A percentile compares a stretch with the other conserved stretches of the same genome.
Evolutionary conservation across 2,888 invertebrate species (phyloP).

Genomic region (Cancer borealis): DNA sequence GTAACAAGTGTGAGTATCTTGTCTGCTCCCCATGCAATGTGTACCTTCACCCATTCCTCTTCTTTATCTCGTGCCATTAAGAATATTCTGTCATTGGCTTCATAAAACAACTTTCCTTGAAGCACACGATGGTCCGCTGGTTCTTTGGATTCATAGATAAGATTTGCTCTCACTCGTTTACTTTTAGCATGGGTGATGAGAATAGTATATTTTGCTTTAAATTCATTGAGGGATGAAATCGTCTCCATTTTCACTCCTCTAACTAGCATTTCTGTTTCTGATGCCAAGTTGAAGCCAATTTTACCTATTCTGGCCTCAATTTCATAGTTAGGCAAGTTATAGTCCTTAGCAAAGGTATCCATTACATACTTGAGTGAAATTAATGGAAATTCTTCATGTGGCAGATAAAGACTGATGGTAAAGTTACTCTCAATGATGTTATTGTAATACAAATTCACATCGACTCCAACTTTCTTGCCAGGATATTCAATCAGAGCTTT

Average conservation of each 20-base stretch:
- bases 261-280: background rate
- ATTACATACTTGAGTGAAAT: constrained; percentile 49
- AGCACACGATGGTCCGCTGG: background rate
- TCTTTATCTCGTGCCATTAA: background rate
- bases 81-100: background rate
- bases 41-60: constrained; percentile 47
- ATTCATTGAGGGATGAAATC: constrained; percentile 47
- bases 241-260: background rate
- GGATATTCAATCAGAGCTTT: constrained; percentile 53
- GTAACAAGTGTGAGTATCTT: constrained; percentile 50
- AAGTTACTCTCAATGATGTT: background rate
- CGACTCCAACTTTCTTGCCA: constrained; percentile 53
- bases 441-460: background rate
- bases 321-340: background rate
- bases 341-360: background rate
- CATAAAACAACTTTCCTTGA: background rate
- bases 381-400: constrained; percentile 59
- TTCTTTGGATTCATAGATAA: constrained; percentile 30
- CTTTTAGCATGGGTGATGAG: background rate
- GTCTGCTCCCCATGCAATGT: constrained; percentile 24
- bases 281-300: constrained; percentile 52
- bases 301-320: constrained; percentile 63
- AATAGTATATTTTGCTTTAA: background rate
- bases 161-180: background rate
- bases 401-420: constrained; percentile 42